phyloP scores from a whole-genome alignment of 1,140 invertebrate genomes.

The Calycopis cecrops region DNA sequence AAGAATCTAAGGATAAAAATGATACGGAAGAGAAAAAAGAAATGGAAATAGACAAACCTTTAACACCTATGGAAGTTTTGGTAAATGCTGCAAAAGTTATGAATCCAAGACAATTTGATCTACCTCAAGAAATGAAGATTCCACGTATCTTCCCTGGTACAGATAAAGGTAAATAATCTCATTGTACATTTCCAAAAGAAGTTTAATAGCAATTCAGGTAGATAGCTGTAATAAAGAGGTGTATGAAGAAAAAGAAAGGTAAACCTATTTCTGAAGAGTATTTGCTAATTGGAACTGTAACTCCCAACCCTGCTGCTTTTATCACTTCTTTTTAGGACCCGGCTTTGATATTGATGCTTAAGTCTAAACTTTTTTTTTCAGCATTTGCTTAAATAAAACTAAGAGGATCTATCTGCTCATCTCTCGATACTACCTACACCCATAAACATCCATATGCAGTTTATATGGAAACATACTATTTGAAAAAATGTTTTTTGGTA shows the following conservation, averaged over 20 bases:
- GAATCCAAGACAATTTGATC: slow-evolving; percentile 92
- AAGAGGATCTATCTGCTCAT: too few relatives aligned
- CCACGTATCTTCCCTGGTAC: slow-evolving; percentile 88
- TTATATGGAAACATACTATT: too few relatives aligned
- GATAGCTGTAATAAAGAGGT: not conserved
- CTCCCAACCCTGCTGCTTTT: too few relatives aligned
- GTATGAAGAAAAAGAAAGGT: too few relatives aligned
- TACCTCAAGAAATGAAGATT: slow-evolving; percentile 87
- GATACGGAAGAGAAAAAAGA: slow-evolving; percentile 41
- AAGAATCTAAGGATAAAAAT: slow-evolving; percentile 37
- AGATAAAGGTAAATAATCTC: slow-evolving; percentile 77
- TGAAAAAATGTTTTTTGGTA: too few relatives aligned
- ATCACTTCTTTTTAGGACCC: too few relatives aligned
- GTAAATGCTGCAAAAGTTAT: slow-evolving; percentile 86
- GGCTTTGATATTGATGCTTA: too few relatives aligned
- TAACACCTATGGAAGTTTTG: slow-evolving; percentile 82
- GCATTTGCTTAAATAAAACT: too few relatives aligned
- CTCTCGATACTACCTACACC: too few relatives aligned
- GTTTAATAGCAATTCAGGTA: not conserved
- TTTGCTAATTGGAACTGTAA: too few relatives aligned
- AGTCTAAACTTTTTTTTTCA: too few relatives aligned
- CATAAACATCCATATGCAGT: too few relatives aligned
- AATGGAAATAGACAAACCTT: slow-evolving; percentile 59
- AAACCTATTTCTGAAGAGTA: slow-evolving; percentile 10
- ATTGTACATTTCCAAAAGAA: slow-evolving; percentile 1